Evolutionary conservation across 2,113 vertebrate genomes (phyloP).

Genomic region (Mastomys coucha): DNA sequence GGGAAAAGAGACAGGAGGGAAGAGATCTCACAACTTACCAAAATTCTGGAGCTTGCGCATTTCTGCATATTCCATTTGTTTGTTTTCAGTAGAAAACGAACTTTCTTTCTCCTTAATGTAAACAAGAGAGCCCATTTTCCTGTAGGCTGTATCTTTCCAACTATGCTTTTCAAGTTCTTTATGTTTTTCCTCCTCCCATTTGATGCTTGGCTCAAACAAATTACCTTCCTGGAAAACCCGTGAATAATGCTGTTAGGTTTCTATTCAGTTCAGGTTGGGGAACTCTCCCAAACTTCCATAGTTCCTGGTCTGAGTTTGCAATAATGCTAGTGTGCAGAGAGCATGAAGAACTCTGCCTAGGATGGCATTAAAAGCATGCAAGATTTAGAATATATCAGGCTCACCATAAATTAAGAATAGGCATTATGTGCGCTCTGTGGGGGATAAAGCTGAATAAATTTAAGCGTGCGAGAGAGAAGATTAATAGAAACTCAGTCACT

Average conservation of each 20-base stretch:
- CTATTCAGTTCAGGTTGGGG: not conserved
- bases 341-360: constrained; percentile 13
- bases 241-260: not conserved
- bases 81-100: no score
- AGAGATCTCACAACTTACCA: not conserved
- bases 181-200: not conserved
- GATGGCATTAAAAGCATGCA: constrained; percentile 65
- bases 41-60: not conserved
- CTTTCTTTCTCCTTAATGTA: constrained; percentile 7
- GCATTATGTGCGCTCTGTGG: constrained; percentile 43
- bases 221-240: constrained; percentile 1
- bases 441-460: constrained; percentile 51
- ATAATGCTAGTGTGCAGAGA: not conserved
- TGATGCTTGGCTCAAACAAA: not conserved
- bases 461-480: constrained; percentile 36
- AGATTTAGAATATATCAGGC: constrained; percentile 61
- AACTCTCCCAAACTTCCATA: not conserved
- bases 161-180: not conserved
- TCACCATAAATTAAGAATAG: constrained; percentile 66
- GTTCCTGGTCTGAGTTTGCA: constrained; percentile 30
- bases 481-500: constrained; percentile 51
- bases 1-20: not conserved
- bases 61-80: not conserved
- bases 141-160: not conserved
- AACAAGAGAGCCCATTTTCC: not conserved